Evolutionary conservation across 2,797 vertebrate species (phyloP).

Genomic region (Malurus splendens): DNA sequence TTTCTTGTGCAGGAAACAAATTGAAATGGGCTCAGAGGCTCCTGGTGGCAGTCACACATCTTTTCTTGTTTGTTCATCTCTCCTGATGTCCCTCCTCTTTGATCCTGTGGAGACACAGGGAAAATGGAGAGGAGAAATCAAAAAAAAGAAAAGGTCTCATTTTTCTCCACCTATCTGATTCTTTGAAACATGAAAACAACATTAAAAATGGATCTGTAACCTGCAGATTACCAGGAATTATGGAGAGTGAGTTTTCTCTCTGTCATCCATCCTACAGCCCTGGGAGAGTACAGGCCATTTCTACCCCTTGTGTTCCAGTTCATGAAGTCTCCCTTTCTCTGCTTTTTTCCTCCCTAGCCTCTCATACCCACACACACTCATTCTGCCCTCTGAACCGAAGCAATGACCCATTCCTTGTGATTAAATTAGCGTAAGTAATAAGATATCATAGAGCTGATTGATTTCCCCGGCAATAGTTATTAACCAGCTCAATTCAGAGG

Average conservation of each 20-base stretch:
- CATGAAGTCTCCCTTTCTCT: neutral
- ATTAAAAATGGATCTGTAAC: neutral
- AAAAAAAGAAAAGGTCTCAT: neutral
- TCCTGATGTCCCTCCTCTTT: neutral
- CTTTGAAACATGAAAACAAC: neutral
- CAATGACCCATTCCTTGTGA: constrained; percentile 90
- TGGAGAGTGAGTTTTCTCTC: neutral
- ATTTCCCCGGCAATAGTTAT: constrained; percentile 88
- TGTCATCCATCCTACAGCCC: neutral
- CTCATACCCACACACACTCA: constrained; percentile 43
- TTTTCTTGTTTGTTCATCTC: neutral
- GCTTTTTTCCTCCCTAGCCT: neutral
- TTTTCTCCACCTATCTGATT: neutral
- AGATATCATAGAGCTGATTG: constrained; percentile 97
- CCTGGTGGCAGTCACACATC: neutral
- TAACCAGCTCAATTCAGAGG: constrained; percentile 87
- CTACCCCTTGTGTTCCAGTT: neutral
- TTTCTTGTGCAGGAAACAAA: neutral
- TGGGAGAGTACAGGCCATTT: neutral
- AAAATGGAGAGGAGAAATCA: neutral
- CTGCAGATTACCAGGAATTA: neutral
- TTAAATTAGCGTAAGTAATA: constrained; percentile 99
- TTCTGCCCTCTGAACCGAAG: constrained; percentile 79
- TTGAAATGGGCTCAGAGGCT: neutral
- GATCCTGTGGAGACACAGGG: neutral